Evolutionary conservation across 2,113 vertebrate species (phyloP).

Genomic region (Poeciliopsis occidentalis): DNA sequence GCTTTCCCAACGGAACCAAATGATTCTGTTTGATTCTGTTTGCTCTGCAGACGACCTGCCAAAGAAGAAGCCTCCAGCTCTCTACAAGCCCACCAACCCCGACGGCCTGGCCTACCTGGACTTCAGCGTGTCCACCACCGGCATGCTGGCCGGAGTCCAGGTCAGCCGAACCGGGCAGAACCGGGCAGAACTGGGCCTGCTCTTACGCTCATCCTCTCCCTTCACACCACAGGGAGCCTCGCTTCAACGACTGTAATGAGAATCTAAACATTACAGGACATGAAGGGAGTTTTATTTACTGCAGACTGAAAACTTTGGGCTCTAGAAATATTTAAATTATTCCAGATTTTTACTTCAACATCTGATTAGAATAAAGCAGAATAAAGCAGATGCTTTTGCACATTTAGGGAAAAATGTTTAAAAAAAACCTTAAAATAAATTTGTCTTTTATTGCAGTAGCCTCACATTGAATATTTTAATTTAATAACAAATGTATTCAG

Average conservation of each 20-base stretch:
- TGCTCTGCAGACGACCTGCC: constrained; percentile 90
- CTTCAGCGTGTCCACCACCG: constrained; percentile 98
- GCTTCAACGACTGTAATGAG: neutral
- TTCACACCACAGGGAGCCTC: neutral
- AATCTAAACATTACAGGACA: neutral
- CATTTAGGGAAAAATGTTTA: no score
- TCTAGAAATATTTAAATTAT: neutral
- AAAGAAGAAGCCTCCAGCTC: constrained; percentile 96
- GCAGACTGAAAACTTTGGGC: neutral
- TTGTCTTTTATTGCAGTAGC: neutral
- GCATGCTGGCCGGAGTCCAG: constrained; percentile 99
- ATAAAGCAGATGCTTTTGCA: no score
- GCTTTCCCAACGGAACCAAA: neutral
- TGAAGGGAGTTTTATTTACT: neutral
- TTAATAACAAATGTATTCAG: no score
- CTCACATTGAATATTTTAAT: no score
- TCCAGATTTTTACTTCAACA: neutral
- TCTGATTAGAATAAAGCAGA: no score
- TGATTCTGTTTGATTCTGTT: constrained; percentile 8
- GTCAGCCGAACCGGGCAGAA: constrained; percentile 68
- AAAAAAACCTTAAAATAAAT: neutral
- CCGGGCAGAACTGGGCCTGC: neutral
- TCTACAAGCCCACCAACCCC: constrained; percentile 96
- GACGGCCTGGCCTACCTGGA: constrained; percentile 97
- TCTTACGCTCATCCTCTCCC: neutral